Evolutionary conservation across 2,888 invertebrate species (phyloP).

Genomic region (Loripinus fragilis): DNA sequence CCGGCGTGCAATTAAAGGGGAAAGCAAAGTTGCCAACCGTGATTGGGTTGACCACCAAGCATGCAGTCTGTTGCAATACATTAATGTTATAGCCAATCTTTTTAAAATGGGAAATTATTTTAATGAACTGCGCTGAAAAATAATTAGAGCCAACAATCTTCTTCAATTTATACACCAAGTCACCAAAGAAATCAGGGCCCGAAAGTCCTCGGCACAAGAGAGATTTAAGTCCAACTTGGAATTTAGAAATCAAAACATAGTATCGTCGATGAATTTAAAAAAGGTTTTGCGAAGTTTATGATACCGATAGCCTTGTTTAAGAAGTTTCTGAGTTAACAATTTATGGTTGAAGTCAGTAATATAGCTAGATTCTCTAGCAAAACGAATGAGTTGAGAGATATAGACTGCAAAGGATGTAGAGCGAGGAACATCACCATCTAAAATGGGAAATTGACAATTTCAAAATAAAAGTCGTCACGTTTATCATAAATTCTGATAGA

Average conservation of each 20-base stretch:
- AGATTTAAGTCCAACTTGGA: no score
- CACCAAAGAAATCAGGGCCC: no score
- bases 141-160: no score
- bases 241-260: not conserved
- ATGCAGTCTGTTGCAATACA: no score
- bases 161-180: no score
- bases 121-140: no score
- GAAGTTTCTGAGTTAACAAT: not conserved
- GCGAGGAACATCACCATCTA: not conserved
- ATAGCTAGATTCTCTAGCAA: not conserved
- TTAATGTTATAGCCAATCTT: no score
- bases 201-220: no score
- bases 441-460: not conserved
- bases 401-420: not conserved
- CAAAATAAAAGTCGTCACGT: constrained; percentile 8
- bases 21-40: no score
- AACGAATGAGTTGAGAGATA: not conserved
- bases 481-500: not conserved
- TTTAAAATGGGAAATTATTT: no score
- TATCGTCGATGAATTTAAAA: not conserved
- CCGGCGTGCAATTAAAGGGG: no score
- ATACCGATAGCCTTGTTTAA: not conserved
- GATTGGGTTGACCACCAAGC: no score
- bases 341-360: not conserved
- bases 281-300: not conserved